Evolutionary conservation across 2,113 vertebrate species (phyloP).

Genomic region (Colaptes auratus): DNA sequence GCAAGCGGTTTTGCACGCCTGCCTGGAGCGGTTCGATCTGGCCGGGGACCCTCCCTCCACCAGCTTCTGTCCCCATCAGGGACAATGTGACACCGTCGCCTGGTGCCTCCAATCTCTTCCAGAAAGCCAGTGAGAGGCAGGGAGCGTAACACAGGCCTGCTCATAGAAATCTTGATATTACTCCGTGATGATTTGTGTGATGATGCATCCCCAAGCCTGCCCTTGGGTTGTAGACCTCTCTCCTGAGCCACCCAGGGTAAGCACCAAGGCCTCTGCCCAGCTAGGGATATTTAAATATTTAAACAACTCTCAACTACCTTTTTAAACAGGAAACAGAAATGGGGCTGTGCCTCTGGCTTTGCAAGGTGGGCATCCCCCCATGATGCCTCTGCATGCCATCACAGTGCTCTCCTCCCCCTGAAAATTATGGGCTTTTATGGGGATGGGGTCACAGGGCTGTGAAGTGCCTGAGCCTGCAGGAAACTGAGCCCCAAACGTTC

Average conservation of each 20-base stretch:
- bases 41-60: neutral
- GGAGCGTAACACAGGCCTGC: fast-evolving
- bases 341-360: neutral
- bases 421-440: fast-evolving
- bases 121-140: fast-evolving
- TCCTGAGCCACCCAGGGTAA: fast-evolving
- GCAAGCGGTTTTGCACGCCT: neutral
- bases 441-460: neutral
- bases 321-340: neutral
- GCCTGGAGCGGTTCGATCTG: neutral
- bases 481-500: neutral
- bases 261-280: neutral
- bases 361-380: neutral
- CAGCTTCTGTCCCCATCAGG: fast-evolving
- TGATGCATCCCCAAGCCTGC: fast-evolving
- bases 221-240: too few species aligned
- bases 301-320: neutral
- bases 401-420: fast-evolving
- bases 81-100: neutral
- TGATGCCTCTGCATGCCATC: neutral
- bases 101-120: neutral
- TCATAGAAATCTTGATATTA: fast-evolving
- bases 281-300: neutral
- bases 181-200: neutral
- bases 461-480: fast-evolving